Evolutionary conservation across 92 coral and sea anemone species (phyloP), one percentile per base, ranked within the genome.

Genomic region (Galaxea fascicularis): DNA sequence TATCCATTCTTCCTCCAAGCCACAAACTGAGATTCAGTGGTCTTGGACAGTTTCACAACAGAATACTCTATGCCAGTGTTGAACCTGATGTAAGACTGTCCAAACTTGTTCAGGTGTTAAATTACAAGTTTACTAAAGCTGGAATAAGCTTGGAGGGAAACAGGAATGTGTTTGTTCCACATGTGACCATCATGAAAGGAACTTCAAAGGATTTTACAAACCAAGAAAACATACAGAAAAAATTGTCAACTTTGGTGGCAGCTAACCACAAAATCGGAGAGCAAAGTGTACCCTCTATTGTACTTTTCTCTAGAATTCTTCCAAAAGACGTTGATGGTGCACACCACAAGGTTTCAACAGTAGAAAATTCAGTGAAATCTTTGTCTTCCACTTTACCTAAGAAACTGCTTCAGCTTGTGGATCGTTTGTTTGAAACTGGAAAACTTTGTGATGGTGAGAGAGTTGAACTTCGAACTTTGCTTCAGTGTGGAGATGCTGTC

Each of bases 141-240:
- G 95, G 95, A 18, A 80, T 92, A 28, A 66, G 78, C 30, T 74
- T 94, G 45, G 90, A 91, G 29, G 98, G 91, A 26, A 94, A 94
- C 78, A 65, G 90, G 41, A 87, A 86, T n/a, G 54, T 25, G 17
- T 94, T 91, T 92, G 79, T 56, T 12, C 95, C 98, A 13, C 98
- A 94, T 64, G 49, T 94, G 52, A 94, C 91, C 16, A 67, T 94
- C 64, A 28, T 41, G 24, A 84, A 92, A 35, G 79, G 71, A 53
- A 13, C 78, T 0, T 65, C 76, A 8, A 65, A 85, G 73, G 59
- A 62, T 85, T 62, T 85, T 85, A 14, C 80, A 60, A n/a, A 64
- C 73, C 35, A 29, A 29, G 74, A 27, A n/a, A 45, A 73, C 16
- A 69, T 82, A 10, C 71, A 69, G 17, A 62, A 63, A 57, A 47